Evolutionary conservation across 2,888 invertebrate genomes (phyloP).

Genomic region (Dasypogon diadema): DNA sequence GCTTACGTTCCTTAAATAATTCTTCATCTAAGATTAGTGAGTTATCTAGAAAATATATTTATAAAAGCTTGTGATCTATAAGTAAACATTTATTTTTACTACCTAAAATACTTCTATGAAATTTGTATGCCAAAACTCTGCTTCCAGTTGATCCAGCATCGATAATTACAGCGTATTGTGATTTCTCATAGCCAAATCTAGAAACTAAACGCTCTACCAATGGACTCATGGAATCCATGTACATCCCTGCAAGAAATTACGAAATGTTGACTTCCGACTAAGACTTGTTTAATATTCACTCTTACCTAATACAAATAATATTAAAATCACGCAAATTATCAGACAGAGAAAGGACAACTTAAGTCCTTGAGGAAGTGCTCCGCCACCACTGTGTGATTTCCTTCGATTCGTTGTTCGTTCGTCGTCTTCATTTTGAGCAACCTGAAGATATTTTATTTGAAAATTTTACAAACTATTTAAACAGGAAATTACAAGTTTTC

Average conservation of each 20-base stretch:
- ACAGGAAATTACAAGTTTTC: too few species aligned
- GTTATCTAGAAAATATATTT: constrained; percentile 66
- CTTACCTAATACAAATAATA: constrained; percentile 66
- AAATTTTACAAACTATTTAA: too few species aligned
- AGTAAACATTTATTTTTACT: constrained; percentile 27
- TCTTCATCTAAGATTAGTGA: constrained; percentile 85
- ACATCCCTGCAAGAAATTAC: constrained; percentile 63
- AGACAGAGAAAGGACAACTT: constrained; percentile 67
- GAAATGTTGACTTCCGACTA: too few species aligned
- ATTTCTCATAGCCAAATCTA: constrained; percentile 78
- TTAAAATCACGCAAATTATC: constrained; percentile 63
- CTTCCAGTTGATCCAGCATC: constrained; percentile 96
- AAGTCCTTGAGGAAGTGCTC: constrained; percentile 61
- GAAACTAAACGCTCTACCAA: constrained; percentile 80
- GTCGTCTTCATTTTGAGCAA: constrained; percentile 60
- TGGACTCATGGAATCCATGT: constrained; percentile 67
- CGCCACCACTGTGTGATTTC: constrained; percentile 59
- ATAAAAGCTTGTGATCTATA: too few species aligned
- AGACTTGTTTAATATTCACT: constrained; percentile 14
- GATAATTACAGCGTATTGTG: constrained; percentile 86
- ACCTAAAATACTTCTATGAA: constrained; percentile 83
- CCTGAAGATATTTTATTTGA: too few species aligned
- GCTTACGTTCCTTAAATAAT: constrained; percentile 86
- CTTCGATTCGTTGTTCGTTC: constrained; percentile 58
- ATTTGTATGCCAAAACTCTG: constrained; percentile 84